Evolutionary conservation across 2,113 vertebrate species (phyloP).

Genomic region (Agelaius tricolor): DNA sequence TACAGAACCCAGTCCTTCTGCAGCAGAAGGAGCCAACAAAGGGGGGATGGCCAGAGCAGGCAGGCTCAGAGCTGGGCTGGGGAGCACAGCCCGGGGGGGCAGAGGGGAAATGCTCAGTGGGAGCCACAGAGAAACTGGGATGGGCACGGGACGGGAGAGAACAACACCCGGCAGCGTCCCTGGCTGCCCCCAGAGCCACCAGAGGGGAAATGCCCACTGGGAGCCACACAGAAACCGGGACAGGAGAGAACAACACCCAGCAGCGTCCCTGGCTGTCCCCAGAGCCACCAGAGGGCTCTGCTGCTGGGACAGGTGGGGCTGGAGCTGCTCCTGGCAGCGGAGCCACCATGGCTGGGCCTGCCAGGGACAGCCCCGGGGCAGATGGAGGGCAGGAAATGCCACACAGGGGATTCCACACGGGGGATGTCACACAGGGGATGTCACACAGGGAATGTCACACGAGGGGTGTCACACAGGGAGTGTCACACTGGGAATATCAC

Average conservation of each 20-base stretch:
- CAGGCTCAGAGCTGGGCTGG: background rate
- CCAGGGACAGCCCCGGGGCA: background rate
- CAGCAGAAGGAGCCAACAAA: background rate
- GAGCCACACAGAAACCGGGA: too few species aligned
- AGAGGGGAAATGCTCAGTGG: background rate
- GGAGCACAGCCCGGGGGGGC: too few species aligned
- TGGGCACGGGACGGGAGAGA: background rate
- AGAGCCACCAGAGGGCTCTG: too few species aligned
- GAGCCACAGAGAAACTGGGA: background rate
- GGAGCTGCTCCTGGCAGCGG: too few species aligned
- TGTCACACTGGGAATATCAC: background rate
- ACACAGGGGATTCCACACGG: fast-evolving
- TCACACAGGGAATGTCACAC: fast-evolving
- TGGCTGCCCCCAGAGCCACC: background rate
- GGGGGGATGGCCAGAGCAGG: background rate
- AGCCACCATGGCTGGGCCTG: background rate
- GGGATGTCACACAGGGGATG: too few species aligned
- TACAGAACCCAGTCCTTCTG: background rate
- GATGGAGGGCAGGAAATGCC: background rate
- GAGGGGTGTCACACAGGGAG: background rate
- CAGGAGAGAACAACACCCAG: too few species aligned
- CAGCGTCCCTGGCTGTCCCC: too few species aligned
- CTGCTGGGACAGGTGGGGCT: too few species aligned
- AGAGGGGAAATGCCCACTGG: too few species aligned
- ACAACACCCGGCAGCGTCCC: background rate